phyloP scores from a whole-genome alignment of 2,113 vertebrate species.

The Patagioenas fasciata region DNA sequence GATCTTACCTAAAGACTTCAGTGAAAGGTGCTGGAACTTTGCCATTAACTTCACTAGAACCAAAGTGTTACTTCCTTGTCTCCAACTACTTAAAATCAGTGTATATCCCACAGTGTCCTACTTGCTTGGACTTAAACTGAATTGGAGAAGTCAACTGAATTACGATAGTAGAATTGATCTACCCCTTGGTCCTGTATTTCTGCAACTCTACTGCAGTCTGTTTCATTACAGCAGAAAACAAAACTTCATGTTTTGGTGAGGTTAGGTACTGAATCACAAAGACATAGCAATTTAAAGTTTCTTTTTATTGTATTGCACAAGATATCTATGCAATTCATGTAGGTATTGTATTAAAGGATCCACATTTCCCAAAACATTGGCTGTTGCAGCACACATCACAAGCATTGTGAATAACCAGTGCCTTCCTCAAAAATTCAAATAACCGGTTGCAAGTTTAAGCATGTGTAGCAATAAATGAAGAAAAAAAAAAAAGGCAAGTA shows the following conservation, averaged over 20 bases:
- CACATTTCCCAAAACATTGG: constrained; percentile 63
- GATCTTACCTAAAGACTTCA: background rate
- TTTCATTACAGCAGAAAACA: background rate
- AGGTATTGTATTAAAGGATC: constrained; percentile 66
- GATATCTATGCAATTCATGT: constrained; percentile 71
- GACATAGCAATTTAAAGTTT: constrained; percentile 53
- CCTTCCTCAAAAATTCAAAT: constrained; percentile 66
- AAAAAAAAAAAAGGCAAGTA: constrained; percentile 35
- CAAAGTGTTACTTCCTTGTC: background rate
- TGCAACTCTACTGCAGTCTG: background rate
- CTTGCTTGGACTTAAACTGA: background rate
- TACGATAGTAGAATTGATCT: background rate
- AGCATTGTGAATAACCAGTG: constrained; percentile 69
- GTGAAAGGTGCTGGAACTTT: background rate
- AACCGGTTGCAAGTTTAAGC: constrained; percentile 55
- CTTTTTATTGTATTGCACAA: constrained; percentile 80
- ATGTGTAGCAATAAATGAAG: constrained; percentile 64
- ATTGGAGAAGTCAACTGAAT: background rate
- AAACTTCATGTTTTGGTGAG: background rate
- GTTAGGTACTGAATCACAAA: constrained; percentile 44
- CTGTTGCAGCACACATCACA: constrained; percentile 65
- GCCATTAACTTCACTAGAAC: background rate
- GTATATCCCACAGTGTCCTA: background rate
- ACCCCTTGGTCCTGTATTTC: background rate
- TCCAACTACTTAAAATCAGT: background rate